phyloP scores from a whole-genome alignment of 2,888 invertebrate genomes.

The Hipparchia semele region DNA sequence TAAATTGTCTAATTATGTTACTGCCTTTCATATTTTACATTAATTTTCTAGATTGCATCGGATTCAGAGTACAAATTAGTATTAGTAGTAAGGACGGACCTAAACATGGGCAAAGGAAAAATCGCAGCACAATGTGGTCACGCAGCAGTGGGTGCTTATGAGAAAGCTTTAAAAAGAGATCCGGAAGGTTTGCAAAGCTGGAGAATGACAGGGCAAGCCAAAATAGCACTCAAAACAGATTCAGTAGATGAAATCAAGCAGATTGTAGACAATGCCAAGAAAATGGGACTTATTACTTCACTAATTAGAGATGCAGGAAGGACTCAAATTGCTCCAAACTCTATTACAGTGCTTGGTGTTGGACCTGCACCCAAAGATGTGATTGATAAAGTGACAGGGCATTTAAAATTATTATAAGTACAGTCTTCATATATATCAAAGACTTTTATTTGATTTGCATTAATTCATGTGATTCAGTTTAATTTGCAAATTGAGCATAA shows the following conservation, averaged over 20 bases:
- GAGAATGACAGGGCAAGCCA: slow-evolving; percentile 90
- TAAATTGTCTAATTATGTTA: no score
- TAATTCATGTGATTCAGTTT: no score
- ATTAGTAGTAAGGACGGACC: slow-evolving; percentile 92
- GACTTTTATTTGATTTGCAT: slow-evolving; percentile 3
- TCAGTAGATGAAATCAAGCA: slow-evolving; percentile 88
- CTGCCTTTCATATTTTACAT: no score
- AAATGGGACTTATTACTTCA: slow-evolving; percentile 87
- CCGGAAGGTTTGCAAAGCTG: slow-evolving; percentile 82
- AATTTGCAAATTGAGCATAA: no score
- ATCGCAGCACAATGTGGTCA: slow-evolving; percentile 97
- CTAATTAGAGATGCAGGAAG: slow-evolving; percentile 95
- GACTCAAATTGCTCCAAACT: slow-evolving; percentile 95
- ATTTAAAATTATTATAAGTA: slow-evolving; percentile 91
- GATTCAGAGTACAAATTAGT: slow-evolving; percentile 90
- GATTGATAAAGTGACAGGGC: slow-evolving; percentile 93
- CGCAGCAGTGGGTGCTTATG: slow-evolving; percentile 94
- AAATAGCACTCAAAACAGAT: slow-evolving; percentile 93
- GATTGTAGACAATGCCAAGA: slow-evolving; percentile 87
- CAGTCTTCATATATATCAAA: neutral
- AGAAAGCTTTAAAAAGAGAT: slow-evolving; percentile 85
- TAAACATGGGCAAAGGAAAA: slow-evolving; percentile 98
- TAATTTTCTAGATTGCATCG: slow-evolving; percentile 57
- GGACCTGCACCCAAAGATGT: slow-evolving; percentile 93
- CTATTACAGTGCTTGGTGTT: slow-evolving; percentile 94